phyloP scores from a whole-genome alignment of 2,888 invertebrate species.

The Polyommatus iphigenia region DNA sequence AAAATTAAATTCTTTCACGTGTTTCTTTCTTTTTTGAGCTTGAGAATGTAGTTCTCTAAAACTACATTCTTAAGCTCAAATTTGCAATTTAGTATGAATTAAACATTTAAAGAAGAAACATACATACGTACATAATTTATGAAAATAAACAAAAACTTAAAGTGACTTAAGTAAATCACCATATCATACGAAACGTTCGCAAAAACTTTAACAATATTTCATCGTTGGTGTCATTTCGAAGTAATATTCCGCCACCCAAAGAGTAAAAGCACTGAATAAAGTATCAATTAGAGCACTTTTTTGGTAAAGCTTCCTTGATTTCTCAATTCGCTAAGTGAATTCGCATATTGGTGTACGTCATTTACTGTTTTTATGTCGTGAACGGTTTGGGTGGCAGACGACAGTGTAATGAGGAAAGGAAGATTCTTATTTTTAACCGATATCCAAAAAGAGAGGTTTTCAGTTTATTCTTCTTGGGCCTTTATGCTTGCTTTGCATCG shows the following conservation, averaged over 20 bases:
- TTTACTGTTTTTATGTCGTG: slow-evolving; percentile 71
- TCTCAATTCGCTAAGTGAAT: slow-evolving; percentile 76
- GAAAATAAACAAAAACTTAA: neutral
- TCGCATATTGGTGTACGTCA: slow-evolving; percentile 70
- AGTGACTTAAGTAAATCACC: slow-evolving; percentile 29
- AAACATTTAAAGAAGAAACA: neutral
- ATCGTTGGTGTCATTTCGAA: slow-evolving; percentile 64
- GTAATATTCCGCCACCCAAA: slow-evolving; percentile 71
- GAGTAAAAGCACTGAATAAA: slow-evolving; percentile 71
- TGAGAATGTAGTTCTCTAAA: too few species aligned
- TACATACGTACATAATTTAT: neutral
- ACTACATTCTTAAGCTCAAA: too few species aligned
- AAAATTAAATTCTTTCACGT: too few species aligned
- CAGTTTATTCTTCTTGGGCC: too few species aligned
- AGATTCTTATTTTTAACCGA: slow-evolving; percentile 61
- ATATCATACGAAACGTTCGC: slow-evolving; percentile 36
- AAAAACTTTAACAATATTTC: slow-evolving; percentile 53
- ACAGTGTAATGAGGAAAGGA: slow-evolving; percentile 73
- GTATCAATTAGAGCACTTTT: slow-evolving; percentile 76
- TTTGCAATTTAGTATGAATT: too few species aligned
- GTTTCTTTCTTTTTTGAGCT: too few species aligned
- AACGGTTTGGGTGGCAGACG: slow-evolving; percentile 74
- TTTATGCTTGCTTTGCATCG: too few species aligned
- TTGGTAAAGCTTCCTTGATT: slow-evolving; percentile 66
- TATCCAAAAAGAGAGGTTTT: neutral